phyloP scores from a whole-genome alignment of 1,140 invertebrate genomes.

The Planococcus citri region DNA sequence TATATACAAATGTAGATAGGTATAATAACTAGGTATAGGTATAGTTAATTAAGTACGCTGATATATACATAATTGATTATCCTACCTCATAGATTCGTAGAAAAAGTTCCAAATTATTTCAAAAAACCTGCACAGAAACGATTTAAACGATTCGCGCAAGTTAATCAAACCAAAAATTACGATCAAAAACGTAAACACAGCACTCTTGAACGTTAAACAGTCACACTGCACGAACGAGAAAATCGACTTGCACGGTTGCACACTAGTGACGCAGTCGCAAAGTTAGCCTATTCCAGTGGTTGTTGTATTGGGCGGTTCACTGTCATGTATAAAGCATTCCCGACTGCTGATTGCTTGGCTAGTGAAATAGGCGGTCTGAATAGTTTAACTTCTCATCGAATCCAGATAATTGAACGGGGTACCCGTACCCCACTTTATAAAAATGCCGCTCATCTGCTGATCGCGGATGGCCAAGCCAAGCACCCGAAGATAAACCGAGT shows the following conservation, averaged over 20 bases:
- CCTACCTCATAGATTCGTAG: no score
- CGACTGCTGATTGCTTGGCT: not conserved
- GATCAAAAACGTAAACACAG: no score
- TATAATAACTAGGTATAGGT: no score
- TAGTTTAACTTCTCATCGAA: not conserved
- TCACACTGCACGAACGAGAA: not conserved
- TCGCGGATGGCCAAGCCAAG: not conserved
- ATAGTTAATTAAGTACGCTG: no score
- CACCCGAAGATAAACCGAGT: conserved; percentile 1
- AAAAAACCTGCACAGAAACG: no score
- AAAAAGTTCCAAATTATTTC: no score
- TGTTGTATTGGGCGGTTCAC: not conserved
- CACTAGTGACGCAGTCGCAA: not conserved
- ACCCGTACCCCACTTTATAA: not conserved
- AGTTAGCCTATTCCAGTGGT: conserved; percentile 6
- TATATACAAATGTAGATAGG: no score
- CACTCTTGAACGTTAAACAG: not conserved
- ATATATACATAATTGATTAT: no score
- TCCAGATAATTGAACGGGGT: not conserved
- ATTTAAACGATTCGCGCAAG: no score
- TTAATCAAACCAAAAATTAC: no score
- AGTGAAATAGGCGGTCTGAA: not conserved
- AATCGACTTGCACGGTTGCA: not conserved
- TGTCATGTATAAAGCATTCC: not conserved
- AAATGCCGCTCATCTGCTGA: not conserved